Evolutionary conservation across 2,113 vertebrate genomes (phyloP).

Genomic region (Nannobrachium achirus): DNA sequence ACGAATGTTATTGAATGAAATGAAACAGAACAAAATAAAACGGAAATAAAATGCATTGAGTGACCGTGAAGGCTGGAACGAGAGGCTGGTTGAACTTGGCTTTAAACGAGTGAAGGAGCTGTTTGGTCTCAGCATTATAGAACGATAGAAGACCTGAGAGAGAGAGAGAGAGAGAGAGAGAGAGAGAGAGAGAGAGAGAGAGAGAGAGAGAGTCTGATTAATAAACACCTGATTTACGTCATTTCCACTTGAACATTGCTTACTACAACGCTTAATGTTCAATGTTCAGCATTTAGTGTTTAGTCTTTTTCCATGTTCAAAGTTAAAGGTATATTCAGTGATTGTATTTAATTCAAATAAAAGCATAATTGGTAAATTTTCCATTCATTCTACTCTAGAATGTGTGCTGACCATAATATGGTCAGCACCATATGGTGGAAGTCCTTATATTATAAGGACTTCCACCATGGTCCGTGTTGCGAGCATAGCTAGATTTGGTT

Average conservation of each 20-base stretch:
- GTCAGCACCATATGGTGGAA: too few relatives aligned
- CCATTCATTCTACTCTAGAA: not conserved
- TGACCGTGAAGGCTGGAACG: conserved; percentile 92
- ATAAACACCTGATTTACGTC: not conserved
- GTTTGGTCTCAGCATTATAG: conserved; percentile 87
- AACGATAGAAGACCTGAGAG: conserved; percentile 89
- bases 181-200: conserved; percentile 6
- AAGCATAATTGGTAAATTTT: too few relatives aligned
- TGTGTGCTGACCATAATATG: too few relatives aligned
- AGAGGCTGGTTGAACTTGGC: conserved; percentile 90
- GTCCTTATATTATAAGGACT: too few relatives aligned
- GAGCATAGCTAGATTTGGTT: too few relatives aligned
- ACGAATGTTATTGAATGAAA: too few relatives aligned
- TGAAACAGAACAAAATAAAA: too few relatives aligned
- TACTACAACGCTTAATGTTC: not conserved
- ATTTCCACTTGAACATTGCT: not conserved
- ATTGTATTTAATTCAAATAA: not conserved
- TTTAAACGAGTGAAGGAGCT: conserved; percentile 89
- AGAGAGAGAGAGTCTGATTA: too few relatives aligned
- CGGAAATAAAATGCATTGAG: conserved; percentile 48
- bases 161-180: conserved; percentile 11
- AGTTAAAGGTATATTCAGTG: too few relatives aligned
- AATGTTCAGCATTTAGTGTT: not conserved
- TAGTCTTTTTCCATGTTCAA: not conserved
- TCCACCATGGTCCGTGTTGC: too few relatives aligned